Evolutionary conservation across 2,888 invertebrate species (phyloP).

Genomic region (Listrodromus nycthemerus): DNA sequence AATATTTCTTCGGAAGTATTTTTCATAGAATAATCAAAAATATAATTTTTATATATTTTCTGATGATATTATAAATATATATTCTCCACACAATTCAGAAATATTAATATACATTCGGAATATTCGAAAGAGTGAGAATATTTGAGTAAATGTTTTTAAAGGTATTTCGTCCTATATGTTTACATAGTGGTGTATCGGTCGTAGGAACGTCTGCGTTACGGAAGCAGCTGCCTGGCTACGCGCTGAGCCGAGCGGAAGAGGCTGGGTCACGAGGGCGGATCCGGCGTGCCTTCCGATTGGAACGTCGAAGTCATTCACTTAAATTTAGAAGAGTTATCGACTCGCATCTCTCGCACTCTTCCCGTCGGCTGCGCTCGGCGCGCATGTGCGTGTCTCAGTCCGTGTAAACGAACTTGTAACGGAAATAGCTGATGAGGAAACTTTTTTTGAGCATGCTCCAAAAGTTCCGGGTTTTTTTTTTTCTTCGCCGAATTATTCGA

Average conservation of each 20-base stretch:
- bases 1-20: too few relatives aligned
- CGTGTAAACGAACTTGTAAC: neutral
- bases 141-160: too few relatives aligned
- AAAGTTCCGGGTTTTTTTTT: conserved; percentile 38
- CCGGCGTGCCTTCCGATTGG: conserved; percentile 53
- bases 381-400: conserved; percentile 44
- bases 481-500: conserved; percentile 15
- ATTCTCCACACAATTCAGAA: too few relatives aligned
- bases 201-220: conserved; percentile 1
- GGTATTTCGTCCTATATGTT: too few relatives aligned
- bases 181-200: neutral
- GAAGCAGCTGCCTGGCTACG: conserved; percentile 70
- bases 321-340: conserved; percentile 72
- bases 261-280: conserved; percentile 64
- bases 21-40: too few relatives aligned
- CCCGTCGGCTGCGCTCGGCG: neutral
- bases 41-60: too few relatives aligned
- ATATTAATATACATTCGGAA: too few relatives aligned
- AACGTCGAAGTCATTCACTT: conserved; percentile 59
- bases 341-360: conserved; percentile 33
- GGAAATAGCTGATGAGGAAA: conserved; percentile 32
- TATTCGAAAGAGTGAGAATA: too few relatives aligned
- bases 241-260: conserved; percentile 70
- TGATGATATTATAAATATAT: too few relatives aligned
- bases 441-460: conserved; percentile 27